Conservation (phyloP, 2,113 vertebrate species). For the Eleginops maclovinus region DNA sequence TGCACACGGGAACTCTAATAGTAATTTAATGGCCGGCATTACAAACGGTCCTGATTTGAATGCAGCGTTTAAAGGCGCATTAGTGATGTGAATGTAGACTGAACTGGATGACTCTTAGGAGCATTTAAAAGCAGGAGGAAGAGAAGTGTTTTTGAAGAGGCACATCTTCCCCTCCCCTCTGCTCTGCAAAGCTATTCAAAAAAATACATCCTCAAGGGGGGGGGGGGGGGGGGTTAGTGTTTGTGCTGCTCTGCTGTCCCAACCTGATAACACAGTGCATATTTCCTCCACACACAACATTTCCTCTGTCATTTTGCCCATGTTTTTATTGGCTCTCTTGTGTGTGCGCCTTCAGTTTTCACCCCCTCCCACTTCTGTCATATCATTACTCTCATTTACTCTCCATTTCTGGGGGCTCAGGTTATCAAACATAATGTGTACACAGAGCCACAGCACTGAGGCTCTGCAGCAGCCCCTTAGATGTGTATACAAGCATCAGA, state of each 20-base stretch:
- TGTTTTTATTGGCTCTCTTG: slow-evolving; percentile 26
- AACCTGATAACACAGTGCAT: slow-evolving; percentile 51
- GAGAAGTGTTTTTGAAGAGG: slow-evolving; percentile 23
- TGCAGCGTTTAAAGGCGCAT: slow-evolving; percentile 27
- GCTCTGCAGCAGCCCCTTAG: slow-evolving; percentile 13
- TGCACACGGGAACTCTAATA: slow-evolving; percentile 44
- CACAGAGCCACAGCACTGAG: slow-evolving; percentile 1
- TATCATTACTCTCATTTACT: slow-evolving; percentile 24
- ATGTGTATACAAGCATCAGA: slow-evolving; percentile 36
- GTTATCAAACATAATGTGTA: slow-evolving; percentile 35
- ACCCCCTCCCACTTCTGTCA: slow-evolving; percentile 5
- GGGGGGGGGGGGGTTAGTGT: slow-evolving; percentile 18
- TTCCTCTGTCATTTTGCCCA: slow-evolving; percentile 26
- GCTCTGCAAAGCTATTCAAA: slow-evolving; percentile 56
- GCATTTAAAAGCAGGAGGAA: slow-evolving; percentile 36
- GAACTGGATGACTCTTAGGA: slow-evolving; percentile 32
- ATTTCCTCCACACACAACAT: slow-evolving; percentile 14
- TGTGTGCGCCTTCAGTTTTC: slow-evolving; percentile 27
- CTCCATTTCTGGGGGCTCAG: slow-evolving; percentile 31
- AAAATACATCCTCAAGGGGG: slow-evolving; percentile 48
- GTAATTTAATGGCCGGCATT: slow-evolving; percentile 45
- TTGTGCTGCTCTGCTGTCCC: slow-evolving; percentile 45
- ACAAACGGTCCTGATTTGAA: slow-evolving; percentile 33
- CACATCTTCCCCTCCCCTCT: neutral
- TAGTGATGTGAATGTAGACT: slow-evolving; percentile 12